Percentiles rank a stretch among this genome's conserved stretches.
Conservation (phyloP, 2,113 vertebrate genomes). For the Thomomys bottae region DNA sequence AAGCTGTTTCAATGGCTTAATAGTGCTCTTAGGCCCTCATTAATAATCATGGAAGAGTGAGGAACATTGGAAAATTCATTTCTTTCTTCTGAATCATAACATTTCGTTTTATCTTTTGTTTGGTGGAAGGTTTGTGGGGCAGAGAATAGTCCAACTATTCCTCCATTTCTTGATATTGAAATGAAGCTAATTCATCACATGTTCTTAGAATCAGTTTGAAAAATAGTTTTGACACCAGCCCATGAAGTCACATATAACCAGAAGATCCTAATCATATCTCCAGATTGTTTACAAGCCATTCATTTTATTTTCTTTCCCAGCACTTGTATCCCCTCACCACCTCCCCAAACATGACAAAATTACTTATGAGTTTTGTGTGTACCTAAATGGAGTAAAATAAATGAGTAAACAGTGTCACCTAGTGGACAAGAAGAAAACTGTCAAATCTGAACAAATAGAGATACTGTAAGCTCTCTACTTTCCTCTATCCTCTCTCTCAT, state of each 20-base stretch:
- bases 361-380: slow-evolving; percentile 68
- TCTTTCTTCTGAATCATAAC: background rate
- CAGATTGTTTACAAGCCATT: slow-evolving; percentile 66
- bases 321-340: background rate
- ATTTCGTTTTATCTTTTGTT: slow-evolving; percentile 28
- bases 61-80: background rate
- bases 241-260: slow-evolving; percentile 73
- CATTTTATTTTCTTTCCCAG: slow-evolving; percentile 77
- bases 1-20: background rate
- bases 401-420: slow-evolving; percentile 88
- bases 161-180: slow-evolving; percentile 70
- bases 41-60: background rate
- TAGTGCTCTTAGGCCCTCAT: background rate
- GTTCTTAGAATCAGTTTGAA: slow-evolving; percentile 79
- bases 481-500: background rate
- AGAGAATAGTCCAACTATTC: background rate
- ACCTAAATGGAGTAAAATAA: slow-evolving; percentile 54
- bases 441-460: background rate
- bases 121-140: background rate
- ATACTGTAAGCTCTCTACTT: background rate
- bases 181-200: slow-evolving; percentile 67
- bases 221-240: slow-evolving; percentile 79
- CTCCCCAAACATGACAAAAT: slow-evolving; percentile 63
- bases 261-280: slow-evolving; percentile 76
- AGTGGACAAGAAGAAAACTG: slow-evolving; percentile 75